These are phyloP conservation scores for Lithophane semibrunnea DNA, from an alignment of 2,888 invertebrate species.

Conservation along the genomic window DNA sequence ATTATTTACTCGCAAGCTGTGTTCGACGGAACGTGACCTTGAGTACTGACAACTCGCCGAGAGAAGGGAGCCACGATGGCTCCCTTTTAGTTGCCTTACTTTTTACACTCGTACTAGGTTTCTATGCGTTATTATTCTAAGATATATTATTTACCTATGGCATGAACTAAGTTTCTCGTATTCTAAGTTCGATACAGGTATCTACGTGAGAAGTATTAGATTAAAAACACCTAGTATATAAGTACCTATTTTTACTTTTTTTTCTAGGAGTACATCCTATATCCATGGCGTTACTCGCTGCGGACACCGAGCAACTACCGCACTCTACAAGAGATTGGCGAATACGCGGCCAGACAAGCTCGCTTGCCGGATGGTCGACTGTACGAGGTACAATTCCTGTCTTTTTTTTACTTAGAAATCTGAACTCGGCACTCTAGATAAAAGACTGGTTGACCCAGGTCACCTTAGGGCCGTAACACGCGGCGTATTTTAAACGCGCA, in stretches of 20 bases:
- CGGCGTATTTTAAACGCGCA: too few relatives aligned
- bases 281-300: constrained; percentile 85
- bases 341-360: constrained; percentile 85
- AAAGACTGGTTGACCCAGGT: background rate
- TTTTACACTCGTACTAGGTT: too few relatives aligned
- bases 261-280: constrained; percentile 83
- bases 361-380: constrained; percentile 83
- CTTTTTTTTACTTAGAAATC: background rate
- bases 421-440: background rate
- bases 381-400: constrained; percentile 76
- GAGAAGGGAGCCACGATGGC: too few relatives aligned
- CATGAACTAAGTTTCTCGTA: background rate
- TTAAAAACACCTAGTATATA: background rate
- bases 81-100: too few relatives aligned
- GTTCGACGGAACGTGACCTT: too few relatives aligned
- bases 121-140: too few relatives aligned
- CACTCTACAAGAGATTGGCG: constrained; percentile 84
- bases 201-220: background rate
- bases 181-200: background rate
- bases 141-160: background rate
- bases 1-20: too few relatives aligned
- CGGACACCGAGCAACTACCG: constrained; percentile 82
- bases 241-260: background rate
- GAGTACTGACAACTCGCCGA: too few relatives aligned
- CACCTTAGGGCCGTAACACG: too few relatives aligned